Conservation (phyloP, 2,888 invertebrate genomes). For the Stegana nigrithorax region DNA sequence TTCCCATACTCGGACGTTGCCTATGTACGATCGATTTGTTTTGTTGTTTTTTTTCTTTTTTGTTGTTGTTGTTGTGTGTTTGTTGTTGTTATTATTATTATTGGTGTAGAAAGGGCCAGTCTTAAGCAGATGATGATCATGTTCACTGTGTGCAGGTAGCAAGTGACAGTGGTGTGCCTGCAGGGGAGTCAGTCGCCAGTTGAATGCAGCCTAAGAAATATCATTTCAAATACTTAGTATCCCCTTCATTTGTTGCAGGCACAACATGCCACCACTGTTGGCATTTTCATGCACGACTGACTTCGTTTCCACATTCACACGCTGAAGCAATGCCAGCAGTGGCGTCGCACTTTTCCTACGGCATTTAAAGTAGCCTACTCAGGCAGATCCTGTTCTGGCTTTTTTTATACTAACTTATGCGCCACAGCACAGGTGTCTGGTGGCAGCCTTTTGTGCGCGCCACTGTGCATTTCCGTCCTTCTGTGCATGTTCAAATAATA, state of each 20-base stretch:
- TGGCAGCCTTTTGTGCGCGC: constrained; percentile 41
- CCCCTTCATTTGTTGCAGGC: neutral
- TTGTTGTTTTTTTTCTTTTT: neutral
- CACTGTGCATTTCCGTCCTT: constrained; percentile 42
- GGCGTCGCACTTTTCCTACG: too few species aligned
- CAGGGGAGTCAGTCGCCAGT: neutral
- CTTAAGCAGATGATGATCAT: constrained; percentile 12
- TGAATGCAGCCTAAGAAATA: neutral
- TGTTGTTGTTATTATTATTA: neutral
- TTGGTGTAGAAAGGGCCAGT: constrained; percentile 13
- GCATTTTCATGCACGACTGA: constrained; percentile 60
- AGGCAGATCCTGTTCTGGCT: too few species aligned
- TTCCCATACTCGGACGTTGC: constrained; percentile 60
- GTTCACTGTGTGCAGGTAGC: constrained; percentile 12
- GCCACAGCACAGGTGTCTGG: too few species aligned
- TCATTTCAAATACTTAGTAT: neutral
- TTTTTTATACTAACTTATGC: too few species aligned
- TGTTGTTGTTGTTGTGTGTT: neutral
- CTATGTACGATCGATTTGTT: constrained; percentile 31
- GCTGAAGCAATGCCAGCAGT: constrained; percentile 44
- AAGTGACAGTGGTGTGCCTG: neutral
- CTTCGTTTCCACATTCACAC: constrained; percentile 60
- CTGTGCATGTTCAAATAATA: constrained; percentile 3
- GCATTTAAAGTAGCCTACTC: too few species aligned
- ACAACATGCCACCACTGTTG: neutral